Evolutionary conservation across 2,888 invertebrate species (phyloP), one percentile per base, ranked within the genome.

Genomic region (Cephus pulcher): DNA sequence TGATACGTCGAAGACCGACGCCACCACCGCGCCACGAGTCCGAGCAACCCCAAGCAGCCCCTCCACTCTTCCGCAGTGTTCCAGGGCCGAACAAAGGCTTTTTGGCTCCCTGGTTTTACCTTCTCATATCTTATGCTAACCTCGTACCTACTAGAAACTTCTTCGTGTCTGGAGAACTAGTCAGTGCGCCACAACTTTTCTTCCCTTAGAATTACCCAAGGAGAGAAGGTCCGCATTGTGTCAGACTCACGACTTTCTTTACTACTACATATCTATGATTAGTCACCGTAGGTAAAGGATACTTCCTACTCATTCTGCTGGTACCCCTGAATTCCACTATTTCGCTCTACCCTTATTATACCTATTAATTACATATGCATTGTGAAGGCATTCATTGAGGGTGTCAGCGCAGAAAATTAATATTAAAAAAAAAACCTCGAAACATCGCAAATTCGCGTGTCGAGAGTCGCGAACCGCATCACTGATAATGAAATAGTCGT

Each of bases 401-500:
- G 56, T 23, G 9, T 56, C 23, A 56, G 9, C 23, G 23, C 23
- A 23, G 56, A 56, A 56, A 56, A 56, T 56, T 56, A 23, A 56
- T 9, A 35, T 12, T 12, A 9, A 56, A 56, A 56, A 15, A 9
- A 56, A 56, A 15, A 1, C 2, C 23, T 56, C 56, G 1, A 56
- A 23, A 23, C 56, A 23, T 56, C 23, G 56, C 23, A 56, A 56
- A 56, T 56, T 23, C 56, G 71, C 32, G 71, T 34, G 71, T 71
- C 71, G 71, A 71, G 79, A 80, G 69, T 79, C 74, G 34, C 76
- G 80, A 81, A 80, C 80, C 82, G 82, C 80, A 34, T 80, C 81
- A 69, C 80, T 83, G 75, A 84, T 84, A 85, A 88, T 87, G 83
- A 86, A 84, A 85, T 82, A 80, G 83, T 83, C 84, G 83, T 85